phyloP scores from a whole-genome alignment of 2,888 invertebrate genomes.

The Drosophila niveifrons region DNA sequence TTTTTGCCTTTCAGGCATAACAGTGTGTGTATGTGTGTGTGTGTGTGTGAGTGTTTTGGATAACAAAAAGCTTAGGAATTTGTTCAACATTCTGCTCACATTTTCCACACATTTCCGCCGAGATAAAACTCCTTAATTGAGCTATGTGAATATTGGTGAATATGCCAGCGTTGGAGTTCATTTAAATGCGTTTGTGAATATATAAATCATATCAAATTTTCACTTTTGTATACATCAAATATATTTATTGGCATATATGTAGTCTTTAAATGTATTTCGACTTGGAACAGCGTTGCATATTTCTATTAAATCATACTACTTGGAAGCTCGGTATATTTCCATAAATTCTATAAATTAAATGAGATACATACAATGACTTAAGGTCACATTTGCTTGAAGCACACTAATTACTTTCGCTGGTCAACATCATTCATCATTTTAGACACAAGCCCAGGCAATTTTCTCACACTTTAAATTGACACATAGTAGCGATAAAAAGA shows the following conservation, averaged over 20 bases:
- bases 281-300: no score
- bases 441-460: slow-evolving; percentile 53
- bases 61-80: slow-evolving; percentile 41
- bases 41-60: slow-evolving; percentile 11
- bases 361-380: background rate
- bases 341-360: no score
- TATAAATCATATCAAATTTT: background rate
- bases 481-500: slow-evolving; percentile 58
- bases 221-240: no score
- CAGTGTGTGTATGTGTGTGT: background rate
- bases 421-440: slow-evolving; percentile 60
- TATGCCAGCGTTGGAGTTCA: background rate
- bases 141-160: slow-evolving; percentile 11
- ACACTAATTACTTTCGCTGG: slow-evolving; percentile 49
- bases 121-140: slow-evolving; percentile 31
- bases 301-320: no score
- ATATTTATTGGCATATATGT: no score
- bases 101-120: slow-evolving; percentile 23
- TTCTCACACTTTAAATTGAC: slow-evolving; percentile 82
- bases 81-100: slow-evolving; percentile 25
- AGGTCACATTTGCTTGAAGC: background rate
- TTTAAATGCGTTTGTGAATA: background rate
- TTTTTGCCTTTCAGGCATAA: background rate
- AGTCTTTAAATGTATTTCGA: no score
- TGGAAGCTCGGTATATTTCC: no score